These are phyloP conservation scores for Muscicapa striata DNA, from an alignment of 2,797 vertebrate genomes.

Conservation along the genomic window DNA sequence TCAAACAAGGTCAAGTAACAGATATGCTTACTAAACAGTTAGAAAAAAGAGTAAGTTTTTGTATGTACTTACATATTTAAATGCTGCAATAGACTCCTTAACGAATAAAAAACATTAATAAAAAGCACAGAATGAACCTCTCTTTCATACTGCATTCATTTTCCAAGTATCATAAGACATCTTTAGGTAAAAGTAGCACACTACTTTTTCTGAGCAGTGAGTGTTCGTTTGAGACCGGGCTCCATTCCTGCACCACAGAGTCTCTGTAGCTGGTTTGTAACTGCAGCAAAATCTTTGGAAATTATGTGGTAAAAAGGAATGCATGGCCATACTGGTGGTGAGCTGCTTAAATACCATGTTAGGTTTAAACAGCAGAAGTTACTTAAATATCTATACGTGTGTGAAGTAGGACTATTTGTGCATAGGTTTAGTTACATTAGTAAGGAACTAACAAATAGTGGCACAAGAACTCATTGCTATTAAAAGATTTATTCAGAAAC, in stretches of 20 bases:
- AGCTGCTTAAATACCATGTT: neutral
- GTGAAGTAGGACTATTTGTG: neutral
- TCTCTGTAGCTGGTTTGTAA: neutral
- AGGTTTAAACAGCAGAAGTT: neutral
- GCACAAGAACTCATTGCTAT: neutral
- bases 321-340: neutral
- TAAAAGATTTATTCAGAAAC: neutral
- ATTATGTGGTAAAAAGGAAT: neutral
- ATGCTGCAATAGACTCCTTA: neutral
- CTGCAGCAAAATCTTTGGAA: neutral
- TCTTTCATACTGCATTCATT: neutral
- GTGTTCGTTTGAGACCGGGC: neutral
- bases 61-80: neutral
- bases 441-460: neutral
- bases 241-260: neutral
- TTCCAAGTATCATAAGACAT: neutral
- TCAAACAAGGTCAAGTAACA: neutral
- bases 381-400: accelerated
- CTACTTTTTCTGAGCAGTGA: neutral
- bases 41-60: neutral
- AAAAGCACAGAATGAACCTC: neutral
- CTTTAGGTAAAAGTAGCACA: neutral
- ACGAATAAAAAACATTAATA: neutral
- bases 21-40: neutral
- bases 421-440: neutral